A percentile compares a stretch with the other conserved stretches of the same genome.
Evolutionary conservation across 2,113 vertebrate genomes (phyloP).

Genomic region (Oreotragus oreotragus): DNA sequence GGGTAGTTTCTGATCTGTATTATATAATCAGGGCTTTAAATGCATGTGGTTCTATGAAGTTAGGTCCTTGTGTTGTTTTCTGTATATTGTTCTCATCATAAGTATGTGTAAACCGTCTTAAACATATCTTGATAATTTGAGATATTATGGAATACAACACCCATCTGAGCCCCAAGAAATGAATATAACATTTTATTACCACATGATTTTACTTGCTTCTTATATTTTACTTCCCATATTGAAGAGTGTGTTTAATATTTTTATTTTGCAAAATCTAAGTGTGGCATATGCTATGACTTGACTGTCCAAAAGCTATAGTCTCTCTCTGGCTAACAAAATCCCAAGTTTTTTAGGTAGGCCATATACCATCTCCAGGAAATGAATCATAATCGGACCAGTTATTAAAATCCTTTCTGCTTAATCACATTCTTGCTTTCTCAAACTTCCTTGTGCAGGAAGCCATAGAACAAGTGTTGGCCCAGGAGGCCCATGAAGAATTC

Average conservation of each 20-base stretch:
- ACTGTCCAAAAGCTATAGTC: not conserved
- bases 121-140: not conserved
- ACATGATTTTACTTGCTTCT: not conserved
- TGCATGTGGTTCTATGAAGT: not conserved
- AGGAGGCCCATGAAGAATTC: not conserved
- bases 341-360: not conserved
- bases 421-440: not conserved
- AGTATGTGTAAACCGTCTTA: not conserved
- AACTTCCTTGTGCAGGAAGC: not conserved
- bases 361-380: not conserved
- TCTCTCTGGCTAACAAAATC: slow-evolving; percentile 11
- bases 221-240: not conserved
- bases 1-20: not conserved
- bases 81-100: not conserved
- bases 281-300: not conserved
- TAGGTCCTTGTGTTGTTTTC: not conserved
- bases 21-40: not conserved
- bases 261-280: not conserved
- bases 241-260: not conserved
- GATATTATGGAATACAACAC: not conserved
- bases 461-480: not conserved
- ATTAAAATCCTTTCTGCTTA: not conserved
- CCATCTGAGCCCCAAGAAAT: not conserved
- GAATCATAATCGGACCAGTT: not conserved
- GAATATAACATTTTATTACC: not conserved